Evolutionary conservation across 2,888 invertebrate genomes (phyloP).

Genomic region (Aspidiotus destructor): DNA sequence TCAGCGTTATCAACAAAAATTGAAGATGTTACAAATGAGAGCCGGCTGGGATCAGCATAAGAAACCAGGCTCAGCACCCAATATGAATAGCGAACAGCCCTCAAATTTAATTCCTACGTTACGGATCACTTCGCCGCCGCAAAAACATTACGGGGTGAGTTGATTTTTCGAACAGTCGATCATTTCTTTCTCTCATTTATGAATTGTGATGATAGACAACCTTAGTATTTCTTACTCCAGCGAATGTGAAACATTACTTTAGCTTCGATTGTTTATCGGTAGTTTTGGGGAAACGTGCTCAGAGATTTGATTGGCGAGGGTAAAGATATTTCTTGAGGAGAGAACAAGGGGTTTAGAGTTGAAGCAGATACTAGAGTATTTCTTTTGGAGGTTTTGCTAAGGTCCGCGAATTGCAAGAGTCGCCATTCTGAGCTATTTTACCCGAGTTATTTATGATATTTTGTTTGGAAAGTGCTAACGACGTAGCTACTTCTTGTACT

Average conservation of each 20-base stretch:
- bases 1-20: slow-evolving; percentile 33
- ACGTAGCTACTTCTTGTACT: no score
- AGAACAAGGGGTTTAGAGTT: no score
- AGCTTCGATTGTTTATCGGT: neutral
- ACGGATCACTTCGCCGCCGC: slow-evolving; percentile 25
- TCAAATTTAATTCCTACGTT: slow-evolving; percentile 29
- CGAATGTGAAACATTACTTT: neutral
- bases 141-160: slow-evolving; percentile 18
- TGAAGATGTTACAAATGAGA: slow-evolving; percentile 35
- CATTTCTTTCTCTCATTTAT: neutral
- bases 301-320: no score
- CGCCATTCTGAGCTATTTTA: no score
- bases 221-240: neutral
- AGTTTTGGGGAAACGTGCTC: no score
- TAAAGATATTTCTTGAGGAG: no score
- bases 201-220: neutral
- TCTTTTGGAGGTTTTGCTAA: no score
- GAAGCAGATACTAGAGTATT: no score
- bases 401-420: no score
- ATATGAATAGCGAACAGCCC: slow-evolving; percentile 19
- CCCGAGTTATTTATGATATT: no score
- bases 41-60: slow-evolving; percentile 33
- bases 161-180: neutral
- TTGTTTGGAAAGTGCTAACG: no score
- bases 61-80: slow-evolving; percentile 16